Base-by-base conservation (phyloP, 2,797 vertebrate species). In the Microctenopoma stevenorrisi region DNA sequence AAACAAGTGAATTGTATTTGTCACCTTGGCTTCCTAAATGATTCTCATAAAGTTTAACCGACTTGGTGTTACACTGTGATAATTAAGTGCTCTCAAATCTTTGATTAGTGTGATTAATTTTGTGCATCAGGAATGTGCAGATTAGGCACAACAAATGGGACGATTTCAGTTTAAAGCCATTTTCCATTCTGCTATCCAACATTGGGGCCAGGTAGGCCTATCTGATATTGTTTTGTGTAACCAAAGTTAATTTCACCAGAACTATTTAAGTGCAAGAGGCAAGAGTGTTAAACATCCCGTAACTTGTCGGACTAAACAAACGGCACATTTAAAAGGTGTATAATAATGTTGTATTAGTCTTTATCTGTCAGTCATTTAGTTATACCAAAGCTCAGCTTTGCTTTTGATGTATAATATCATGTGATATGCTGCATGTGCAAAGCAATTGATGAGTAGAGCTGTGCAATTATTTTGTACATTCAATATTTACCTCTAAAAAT, bases 401-500 rank as follows among this genome's bases (percentile, higher is more conserved):
- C 22, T 22, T 22, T 22, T 22, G 22, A 22, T 22, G 22, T 22
- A 22, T 22, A 22, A 22, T 22, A 22, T 22, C 22, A 22, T 22
- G 9, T 46, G 18, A 78, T 61, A 68, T 49, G 13, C 38, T 69
- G 73, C 56, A 57, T 63, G 50, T 68, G 76, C 58, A 69, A 73
- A 70, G 43, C 33, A 76, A 79, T 74, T 59, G 73, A 78, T 46
- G 67, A 83, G 74, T 75, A 87, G 68, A 71, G 65, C 47, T 60
- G 69, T 69, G 53, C 64, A 82, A 83, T 84, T 81, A 84, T 75
- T 82, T 2, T 10, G 37, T 38, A 12, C 70, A 89, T 89, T 88
- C 68, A 76, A 70, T 88, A 65, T 81, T 78, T 74, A 59, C 52
- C 40, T 84, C 85, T 83, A 83, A 87, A 91, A 88, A 91, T 91